These are phyloP conservation scores for Volucella zonaria DNA, from an alignment of 2,888 invertebrate genomes.

Conservation along the genomic window DNA sequence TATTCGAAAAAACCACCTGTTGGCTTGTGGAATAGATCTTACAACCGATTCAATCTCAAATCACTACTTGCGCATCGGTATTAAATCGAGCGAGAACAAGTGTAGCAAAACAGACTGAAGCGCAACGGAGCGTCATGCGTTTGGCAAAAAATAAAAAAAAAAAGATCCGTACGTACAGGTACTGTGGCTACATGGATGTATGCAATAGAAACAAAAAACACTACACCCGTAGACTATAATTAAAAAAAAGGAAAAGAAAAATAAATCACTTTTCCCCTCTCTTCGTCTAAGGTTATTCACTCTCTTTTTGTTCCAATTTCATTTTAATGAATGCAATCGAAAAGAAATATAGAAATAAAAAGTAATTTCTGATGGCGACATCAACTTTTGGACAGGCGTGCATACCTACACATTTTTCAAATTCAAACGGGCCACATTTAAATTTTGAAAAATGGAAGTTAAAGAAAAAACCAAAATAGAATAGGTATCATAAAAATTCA, in stretches of 20 bases:
- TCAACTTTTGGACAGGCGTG: not conserved
- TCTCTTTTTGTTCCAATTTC: not conserved
- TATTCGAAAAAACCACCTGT: conserved; percentile 46
- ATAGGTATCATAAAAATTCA: not conserved
- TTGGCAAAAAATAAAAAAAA: conserved; percentile 20
- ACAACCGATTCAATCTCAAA: conserved; percentile 40
- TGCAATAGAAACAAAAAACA: not conserved
- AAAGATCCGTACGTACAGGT: conserved; percentile 4
- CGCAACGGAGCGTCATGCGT: conserved; percentile 42
- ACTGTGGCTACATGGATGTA: not conserved
- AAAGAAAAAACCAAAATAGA: not conserved
- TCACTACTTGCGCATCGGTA: conserved; percentile 35
- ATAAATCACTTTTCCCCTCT: conserved; percentile 5
- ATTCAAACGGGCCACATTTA: conserved; percentile 11
- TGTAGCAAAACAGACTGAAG: not conserved
- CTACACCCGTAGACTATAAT: conserved; percentile 2
- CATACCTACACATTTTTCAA: not conserved
- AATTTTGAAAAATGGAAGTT: not conserved
- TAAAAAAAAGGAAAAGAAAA: not conserved
- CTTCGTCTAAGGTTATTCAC: conserved; percentile 19
- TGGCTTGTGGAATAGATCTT: conserved; percentile 26
- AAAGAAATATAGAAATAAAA: conserved; percentile 9
- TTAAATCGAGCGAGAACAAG: conserved; percentile 43
- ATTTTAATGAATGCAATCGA: conserved; percentile 22
- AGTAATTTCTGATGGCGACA: conserved; percentile 16